These are phyloP conservation scores for Porites rus DNA, from an alignment of 92 coral and sea anemone species.

Conservation along the genomic window DNA sequence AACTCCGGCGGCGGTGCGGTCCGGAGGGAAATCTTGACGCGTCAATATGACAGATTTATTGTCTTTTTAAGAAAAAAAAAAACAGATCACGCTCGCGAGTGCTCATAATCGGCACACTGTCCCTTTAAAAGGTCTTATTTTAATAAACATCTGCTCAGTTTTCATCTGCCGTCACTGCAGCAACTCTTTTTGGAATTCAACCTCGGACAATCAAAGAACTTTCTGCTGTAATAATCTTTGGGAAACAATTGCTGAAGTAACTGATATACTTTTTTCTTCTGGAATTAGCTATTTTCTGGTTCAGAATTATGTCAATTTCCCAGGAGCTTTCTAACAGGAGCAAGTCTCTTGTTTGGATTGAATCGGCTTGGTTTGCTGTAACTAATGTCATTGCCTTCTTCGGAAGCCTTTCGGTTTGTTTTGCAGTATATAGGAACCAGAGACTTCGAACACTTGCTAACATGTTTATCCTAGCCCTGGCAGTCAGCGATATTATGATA, in stretches of 20 bases:
- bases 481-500: slow-evolving; percentile 68
- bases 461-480: slow-evolving; percentile 65
- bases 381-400: slow-evolving; percentile 20
- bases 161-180: background rate
- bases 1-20: no score
- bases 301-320: background rate
- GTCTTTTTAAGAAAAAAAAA: no score
- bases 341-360: background rate
- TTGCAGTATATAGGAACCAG: slow-evolving; percentile 56
- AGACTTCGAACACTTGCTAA: slow-evolving; percentile 66
- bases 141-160: background rate
- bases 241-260: background rate
- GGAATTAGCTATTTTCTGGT: background rate
- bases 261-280: no score
- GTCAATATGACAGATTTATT: no score
- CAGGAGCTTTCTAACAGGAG: background rate
- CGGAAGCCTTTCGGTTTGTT: slow-evolving; percentile 60
- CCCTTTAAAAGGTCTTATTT: background rate
- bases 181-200: background rate
- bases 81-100: no score
- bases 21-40: no score
- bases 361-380: slow-evolving; percentile 4
- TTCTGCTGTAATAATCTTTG: background rate
- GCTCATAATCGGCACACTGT: no score
- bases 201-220: background rate